These are phyloP conservation scores for Trypoxylus dichotomus DNA, from an alignment of 1,140 invertebrate genomes.

Conservation along the genomic window DNA sequence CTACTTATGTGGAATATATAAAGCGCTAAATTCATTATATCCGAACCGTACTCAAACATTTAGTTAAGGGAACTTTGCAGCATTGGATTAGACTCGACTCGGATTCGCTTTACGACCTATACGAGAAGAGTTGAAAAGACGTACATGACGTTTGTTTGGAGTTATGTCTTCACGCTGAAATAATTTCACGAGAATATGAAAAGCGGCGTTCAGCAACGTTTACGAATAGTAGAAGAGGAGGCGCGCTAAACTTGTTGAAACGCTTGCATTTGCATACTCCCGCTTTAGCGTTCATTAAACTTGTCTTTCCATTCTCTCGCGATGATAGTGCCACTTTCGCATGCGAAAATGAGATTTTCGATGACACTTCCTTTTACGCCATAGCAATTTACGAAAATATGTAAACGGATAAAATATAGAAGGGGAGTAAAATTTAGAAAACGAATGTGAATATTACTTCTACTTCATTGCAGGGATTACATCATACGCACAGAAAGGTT, in stretches of 20 bases:
- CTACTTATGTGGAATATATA: conserved; percentile 6
- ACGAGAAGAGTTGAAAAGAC: conserved; percentile 18
- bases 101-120: not conserved
- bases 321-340: not conserved
- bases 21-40: conserved; percentile 11
- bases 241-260: conserved; percentile 9
- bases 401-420: not conserved
- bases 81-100: conserved; percentile 1
- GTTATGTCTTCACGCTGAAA: conserved; percentile 12
- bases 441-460: too few species aligned
- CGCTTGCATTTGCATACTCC: conserved; percentile 4
- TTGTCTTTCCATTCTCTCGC: conserved; percentile 1
- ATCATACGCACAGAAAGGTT: too few species aligned
- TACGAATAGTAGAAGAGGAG: not conserved
- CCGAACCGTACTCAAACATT: not conserved
- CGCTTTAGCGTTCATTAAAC: conserved; percentile 6
- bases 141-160: conserved; percentile 23
- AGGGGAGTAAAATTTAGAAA: too few species aligned
- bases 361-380: not conserved
- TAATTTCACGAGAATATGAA: conserved; percentile 18
- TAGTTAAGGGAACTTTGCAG: conserved; percentile 7
- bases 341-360: not conserved
- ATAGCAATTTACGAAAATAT: not conserved
- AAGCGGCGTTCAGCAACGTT: not conserved
- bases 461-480: too few species aligned